Evolutionary conservation across 1,140 invertebrate species (phyloP), one percentile per base, ranked within the genome.

Genomic region (Zaprionus ghesquierei): DNA sequence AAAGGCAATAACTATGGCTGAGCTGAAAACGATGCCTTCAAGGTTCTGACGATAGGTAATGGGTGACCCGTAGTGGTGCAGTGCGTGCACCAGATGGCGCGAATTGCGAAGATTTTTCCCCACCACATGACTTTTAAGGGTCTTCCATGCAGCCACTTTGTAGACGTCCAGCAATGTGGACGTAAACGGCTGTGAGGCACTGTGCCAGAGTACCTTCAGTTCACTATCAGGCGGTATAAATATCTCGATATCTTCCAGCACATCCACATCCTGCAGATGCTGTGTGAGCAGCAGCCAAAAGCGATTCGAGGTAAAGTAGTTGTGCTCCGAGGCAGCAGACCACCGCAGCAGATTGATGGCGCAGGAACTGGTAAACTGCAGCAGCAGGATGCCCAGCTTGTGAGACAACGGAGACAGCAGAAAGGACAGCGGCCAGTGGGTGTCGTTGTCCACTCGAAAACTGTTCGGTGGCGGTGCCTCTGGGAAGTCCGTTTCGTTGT

Each of bases 1-100:
- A 79, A 92, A 92, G n/a, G 89, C 90, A 44, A 92, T 89, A 1
- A 92, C 90, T 15, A 92, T 68, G 13, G 71, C 89, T 5, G 87
- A 63, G 23, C 89, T 90, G 22, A 92, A 90, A 0, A 82, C 79
- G 25, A 89, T 86, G 3, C 86, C 89, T 49, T 92, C 90, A 15
- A 92, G 66, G 64, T 92, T 74, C 60, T 92, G 77, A 22, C 90
- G 60, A 15, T 92, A 90, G 0, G 75, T 69, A 31, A 92, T 91
- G 0, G 81, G 73, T 5, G 90, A 91, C 12, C 90, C 90, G 23
- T 79, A 91, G 5, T 70, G 66, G 15, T 63, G 71, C 25, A 91
- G 38, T 0, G 77, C 77, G 25, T 76, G 75, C 3, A 66, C 18
- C 1, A 91, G 35, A 22, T 91, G 77, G 2, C 60, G 44, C 0